Conservation (phyloP, 2,888 invertebrate genomes). For the Pollenia labialis region DNA sequence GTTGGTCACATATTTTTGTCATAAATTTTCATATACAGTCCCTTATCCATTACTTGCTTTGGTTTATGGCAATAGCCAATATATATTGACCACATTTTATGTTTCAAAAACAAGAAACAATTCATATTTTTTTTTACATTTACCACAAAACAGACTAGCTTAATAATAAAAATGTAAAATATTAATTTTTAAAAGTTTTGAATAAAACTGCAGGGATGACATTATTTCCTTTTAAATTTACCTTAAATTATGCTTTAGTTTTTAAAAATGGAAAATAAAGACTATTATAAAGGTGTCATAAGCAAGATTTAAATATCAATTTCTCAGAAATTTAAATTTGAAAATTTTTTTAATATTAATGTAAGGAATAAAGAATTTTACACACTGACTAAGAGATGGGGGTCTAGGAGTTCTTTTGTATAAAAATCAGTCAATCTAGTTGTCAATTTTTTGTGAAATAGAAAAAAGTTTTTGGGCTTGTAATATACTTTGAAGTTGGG, state of each 20-base stretch:
- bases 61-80: conserved; percentile 71
- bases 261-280: not conserved
- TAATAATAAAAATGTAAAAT: conserved; percentile 51
- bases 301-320: conserved; percentile 60
- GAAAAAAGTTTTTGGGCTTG: too few species aligned
- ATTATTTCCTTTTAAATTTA: conserved; percentile 9
- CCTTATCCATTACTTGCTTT: conserved; percentile 57
- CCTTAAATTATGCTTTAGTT: conserved; percentile 34
- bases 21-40: conserved; percentile 72
- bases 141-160: conserved; percentile 62
- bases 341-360: conserved; percentile 31
- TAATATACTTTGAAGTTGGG: too few species aligned
- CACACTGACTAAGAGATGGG: not conserved
- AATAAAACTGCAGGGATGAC: not conserved
- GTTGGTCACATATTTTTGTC: conserved; percentile 74
- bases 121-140: conserved; percentile 43
- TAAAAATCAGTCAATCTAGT: too few species aligned
- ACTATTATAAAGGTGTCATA: conserved; percentile 40
- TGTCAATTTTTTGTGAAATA: too few species aligned
- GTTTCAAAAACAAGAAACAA: conserved; percentile 57
- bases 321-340: conserved; percentile 23
- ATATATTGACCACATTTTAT: conserved; percentile 74
- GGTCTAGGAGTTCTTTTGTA: too few species aligned
- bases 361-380: conserved; percentile 41
- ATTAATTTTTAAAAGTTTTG: conserved; percentile 58